Percentiles rank a stretch among this genome's conserved stretches.
Evolutionary conservation across 2,888 invertebrate genomes (phyloP).

Genomic region (Maniola hyperantus): DNA sequence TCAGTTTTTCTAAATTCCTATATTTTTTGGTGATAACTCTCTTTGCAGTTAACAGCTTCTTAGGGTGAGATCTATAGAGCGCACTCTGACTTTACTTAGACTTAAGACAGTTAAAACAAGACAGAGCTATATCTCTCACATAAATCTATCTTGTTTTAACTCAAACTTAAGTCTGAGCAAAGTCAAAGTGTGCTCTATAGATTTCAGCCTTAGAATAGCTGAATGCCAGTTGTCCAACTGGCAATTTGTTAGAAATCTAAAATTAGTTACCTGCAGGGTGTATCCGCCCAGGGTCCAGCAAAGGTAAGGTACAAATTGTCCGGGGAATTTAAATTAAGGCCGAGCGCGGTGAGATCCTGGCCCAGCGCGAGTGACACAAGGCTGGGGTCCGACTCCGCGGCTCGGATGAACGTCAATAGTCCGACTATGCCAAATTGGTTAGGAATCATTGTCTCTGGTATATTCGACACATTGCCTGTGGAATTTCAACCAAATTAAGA

Average conservation of each 20-base stretch:
- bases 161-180: no score
- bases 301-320: slow-evolving; percentile 99
- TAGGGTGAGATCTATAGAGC: no score
- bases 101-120: no score
- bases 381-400: slow-evolving; percentile 98
- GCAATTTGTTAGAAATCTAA: background rate
- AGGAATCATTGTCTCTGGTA: slow-evolving; percentile 98
- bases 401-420: slow-evolving; percentile 97
- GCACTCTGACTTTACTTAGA: no score
- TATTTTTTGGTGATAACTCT: no score
- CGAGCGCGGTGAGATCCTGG: slow-evolving; percentile 98
- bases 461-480: slow-evolving; percentile 97
- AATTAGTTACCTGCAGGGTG: slow-evolving; percentile 88
- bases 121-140: no score
- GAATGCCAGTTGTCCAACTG: background rate
- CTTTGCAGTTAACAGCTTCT: no score
- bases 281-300: slow-evolving; percentile 99
- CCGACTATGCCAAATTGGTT: slow-evolving; percentile 99
- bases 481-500: slow-evolving; percentile 44
- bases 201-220: no score
- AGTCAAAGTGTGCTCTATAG: no score
- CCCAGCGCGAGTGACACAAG: slow-evolving; percentile 98
- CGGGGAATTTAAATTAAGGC: slow-evolving; percentile 98
- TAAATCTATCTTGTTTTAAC: no score
- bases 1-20: no score